Evolutionary conservation across 2,113 vertebrate species (phyloP), one percentile per base, ranked within the genome.

Genomic region (Geococcyx californianus): DNA sequence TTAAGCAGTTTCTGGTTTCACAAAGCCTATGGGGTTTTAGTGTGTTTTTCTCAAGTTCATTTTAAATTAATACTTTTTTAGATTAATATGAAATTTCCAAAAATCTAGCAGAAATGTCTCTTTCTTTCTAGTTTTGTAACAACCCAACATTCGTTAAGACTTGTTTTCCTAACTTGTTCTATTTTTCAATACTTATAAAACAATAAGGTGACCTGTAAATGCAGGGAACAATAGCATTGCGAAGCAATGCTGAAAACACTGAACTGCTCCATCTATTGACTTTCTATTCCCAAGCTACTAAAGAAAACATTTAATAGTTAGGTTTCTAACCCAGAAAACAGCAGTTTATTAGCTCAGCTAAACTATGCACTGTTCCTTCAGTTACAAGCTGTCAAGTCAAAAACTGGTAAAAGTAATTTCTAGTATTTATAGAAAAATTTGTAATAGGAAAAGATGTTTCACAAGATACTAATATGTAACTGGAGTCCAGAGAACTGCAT

Each of bases 341-440:
- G 59, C 60, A n/a, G 70, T 86, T 88, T 75, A 52, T 70, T 47
- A 80, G 83, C 79, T 95, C 60, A 64, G 76, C 55, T 75, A 24
- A 87, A 66, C 29, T 23, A 60, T 7, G 23, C 7, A 23, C 28
- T 45, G 38, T 17, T 58, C 63, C 33, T 60, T 45, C 67, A 38
- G 70, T 49, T 73, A 63, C 18, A 76, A 83, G 69, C 78, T 72
- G 78, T 49, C 34, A 31, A 84, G 38, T 47, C 36, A 80, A 90
- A 94, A 42, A 56, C n/a, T 47, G 54, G 23, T 66, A 58, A 82
- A 83, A 93, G 77, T 49, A 47, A 81, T 83, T 88, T 36, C 49
- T 68, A 45, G 40, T 95, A 90, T 84, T 93, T 86, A 86, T 54
- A 94, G 92, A 79, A 84, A 63, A 77, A 83, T 5, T 59, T 70